A percentile compares a stretch with the other conserved stretches of the same genome.
phyloP scores from a whole-genome alignment of 1,140 invertebrate genomes.

The Drosophila santomea region DNA sequence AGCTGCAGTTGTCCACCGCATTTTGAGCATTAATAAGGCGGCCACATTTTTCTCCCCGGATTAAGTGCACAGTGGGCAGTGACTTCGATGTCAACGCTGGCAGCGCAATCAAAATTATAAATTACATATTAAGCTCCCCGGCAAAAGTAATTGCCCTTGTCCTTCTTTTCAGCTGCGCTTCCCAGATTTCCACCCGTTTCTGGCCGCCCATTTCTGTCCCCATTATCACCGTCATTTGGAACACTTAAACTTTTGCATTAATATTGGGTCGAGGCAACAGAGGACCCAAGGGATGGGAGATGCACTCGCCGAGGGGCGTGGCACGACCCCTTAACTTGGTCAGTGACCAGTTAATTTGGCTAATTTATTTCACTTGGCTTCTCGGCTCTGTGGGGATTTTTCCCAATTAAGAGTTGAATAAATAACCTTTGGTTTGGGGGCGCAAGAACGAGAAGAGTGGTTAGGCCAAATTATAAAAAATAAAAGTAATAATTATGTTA shows the following conservation, averaged over 20 bases:
- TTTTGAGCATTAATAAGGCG: constrained; percentile 35
- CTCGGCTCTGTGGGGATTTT: background rate
- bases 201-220: constrained; percentile 16
- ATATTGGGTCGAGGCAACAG: constrained; percentile 15
- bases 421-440: constrained; percentile 1
- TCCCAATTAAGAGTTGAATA: constrained; percentile 15
- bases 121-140: constrained; percentile 56
- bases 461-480: background rate
- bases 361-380: constrained; percentile 45
- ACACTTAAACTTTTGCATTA: constrained; percentile 60
- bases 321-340: constrained; percentile 1
- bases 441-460: background rate
- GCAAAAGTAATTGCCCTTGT: constrained; percentile 22
- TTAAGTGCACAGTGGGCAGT: constrained; percentile 41
- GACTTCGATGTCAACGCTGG: constrained; percentile 45
- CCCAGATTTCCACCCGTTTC: background rate
- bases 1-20: constrained; percentile 27
- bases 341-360: constrained; percentile 47
- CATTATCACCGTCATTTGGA: constrained; percentile 61
- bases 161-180: constrained; percentile 3
- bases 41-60: constrained; percentile 52
- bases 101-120: constrained; percentile 60
- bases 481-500: background rate
- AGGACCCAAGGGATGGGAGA: background rate
- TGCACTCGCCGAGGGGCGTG: constrained; percentile 16